These are phyloP conservation scores for Dugesia japonica DNA, from an alignment of 2,888 invertebrate genomes.

Conservation along the genomic window DNA sequence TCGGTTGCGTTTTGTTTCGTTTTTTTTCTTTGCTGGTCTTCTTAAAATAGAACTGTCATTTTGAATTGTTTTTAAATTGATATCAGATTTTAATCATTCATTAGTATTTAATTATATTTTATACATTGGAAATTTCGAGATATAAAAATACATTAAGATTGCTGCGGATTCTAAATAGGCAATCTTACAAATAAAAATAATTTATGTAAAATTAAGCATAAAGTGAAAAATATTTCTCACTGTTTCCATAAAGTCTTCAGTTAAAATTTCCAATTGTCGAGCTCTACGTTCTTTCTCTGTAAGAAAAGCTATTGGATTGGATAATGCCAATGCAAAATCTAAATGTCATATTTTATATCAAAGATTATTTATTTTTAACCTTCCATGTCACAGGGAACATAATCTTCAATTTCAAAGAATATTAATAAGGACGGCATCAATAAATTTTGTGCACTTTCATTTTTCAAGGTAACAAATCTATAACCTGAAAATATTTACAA, in stretches of 20 bases:
- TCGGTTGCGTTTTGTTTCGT: no score
- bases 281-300: constrained; percentile 77
- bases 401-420: constrained; percentile 75
- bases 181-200: no score
- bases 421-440: constrained; percentile 70
- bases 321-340: constrained; percentile 58
- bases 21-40: no score
- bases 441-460: constrained; percentile 75
- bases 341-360: no score
- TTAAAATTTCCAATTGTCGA: constrained; percentile 70
- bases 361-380: constrained; percentile 39
- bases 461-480: constrained; percentile 72
- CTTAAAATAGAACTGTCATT: no score
- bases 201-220: no score
- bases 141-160: no score
- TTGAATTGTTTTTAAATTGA: no score
- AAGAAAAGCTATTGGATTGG: constrained; percentile 89
- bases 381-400: constrained; percentile 75
- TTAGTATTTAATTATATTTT: no score
- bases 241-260: constrained; percentile 57
- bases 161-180: no score
- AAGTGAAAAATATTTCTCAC: not conserved
- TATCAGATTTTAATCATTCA: no score
- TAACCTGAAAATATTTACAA: constrained; percentile 54
- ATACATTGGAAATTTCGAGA: no score